Evolutionary conservation across 2,888 invertebrate genomes (phyloP).

Genomic region (Epirrhoe tristata): DNA sequence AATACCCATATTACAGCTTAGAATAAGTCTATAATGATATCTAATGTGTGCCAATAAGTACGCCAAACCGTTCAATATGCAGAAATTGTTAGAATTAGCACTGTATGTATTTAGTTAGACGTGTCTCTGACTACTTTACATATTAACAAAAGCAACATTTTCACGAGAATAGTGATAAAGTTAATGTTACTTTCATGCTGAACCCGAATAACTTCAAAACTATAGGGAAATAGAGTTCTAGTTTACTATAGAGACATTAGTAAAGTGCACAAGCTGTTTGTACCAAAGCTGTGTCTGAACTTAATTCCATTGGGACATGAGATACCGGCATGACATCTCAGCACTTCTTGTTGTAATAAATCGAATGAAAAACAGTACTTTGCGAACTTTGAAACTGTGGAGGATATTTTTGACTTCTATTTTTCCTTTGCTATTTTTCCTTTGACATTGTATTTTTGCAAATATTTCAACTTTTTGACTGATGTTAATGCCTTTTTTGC

Average conservation of each 20-base stretch:
- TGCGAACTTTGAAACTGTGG: constrained; percentile 29
- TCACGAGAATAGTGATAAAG: too few species aligned
- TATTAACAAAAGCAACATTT: too few species aligned
- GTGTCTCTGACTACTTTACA: too few species aligned
- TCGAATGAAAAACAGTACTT: constrained; percentile 47
- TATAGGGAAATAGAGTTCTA: too few species aligned
- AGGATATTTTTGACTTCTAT: constrained; percentile 23
- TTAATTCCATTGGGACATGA: constrained; percentile 44
- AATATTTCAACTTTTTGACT: not conserved
- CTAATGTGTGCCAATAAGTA: too few species aligned
- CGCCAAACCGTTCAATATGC: too few species aligned
- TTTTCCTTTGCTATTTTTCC: constrained; percentile 7
- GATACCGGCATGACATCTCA: constrained; percentile 39
- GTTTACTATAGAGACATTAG: not conserved
- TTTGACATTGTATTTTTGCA: constrained; percentile 4
- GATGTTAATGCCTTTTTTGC: not conserved
- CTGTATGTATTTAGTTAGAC: too few species aligned
- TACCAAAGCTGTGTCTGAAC: constrained; percentile 15
- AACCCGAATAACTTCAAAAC: too few species aligned
- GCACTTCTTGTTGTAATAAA: constrained; percentile 42
- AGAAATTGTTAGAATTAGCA: too few species aligned
- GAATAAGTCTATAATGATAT: too few species aligned
- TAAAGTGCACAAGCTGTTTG: constrained; percentile 12
- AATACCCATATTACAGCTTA: too few species aligned
- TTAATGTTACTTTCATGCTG: too few species aligned